Conservation (phyloP, 2,888 invertebrate species). For the Noctua janthe region DNA sequence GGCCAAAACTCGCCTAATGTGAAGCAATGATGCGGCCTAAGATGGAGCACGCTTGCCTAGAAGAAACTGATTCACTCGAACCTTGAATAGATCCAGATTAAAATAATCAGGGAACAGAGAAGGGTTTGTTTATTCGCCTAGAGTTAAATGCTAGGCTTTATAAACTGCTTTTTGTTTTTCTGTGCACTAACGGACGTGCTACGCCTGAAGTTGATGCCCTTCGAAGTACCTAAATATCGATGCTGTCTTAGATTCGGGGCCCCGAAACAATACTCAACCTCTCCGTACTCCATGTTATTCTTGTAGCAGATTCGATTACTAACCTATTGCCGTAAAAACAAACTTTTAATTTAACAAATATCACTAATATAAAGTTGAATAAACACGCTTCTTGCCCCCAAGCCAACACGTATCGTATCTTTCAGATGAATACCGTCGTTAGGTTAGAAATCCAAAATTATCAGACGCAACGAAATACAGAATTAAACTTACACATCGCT, state of each 20-base stretch:
- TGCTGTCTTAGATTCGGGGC: not conserved
- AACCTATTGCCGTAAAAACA: not conserved
- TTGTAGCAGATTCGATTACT: not conserved
- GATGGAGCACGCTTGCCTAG: not conserved
- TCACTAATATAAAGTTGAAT: conserved; percentile 5
- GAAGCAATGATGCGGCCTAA: not conserved
- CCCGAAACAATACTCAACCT: not conserved
- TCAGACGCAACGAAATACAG: conserved; percentile 53
- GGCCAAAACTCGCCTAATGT: not conserved
- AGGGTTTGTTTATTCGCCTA: not conserved
- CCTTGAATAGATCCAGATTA: not conserved
- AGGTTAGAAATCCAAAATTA: conserved; percentile 45
- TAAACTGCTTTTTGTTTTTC: not conserved
- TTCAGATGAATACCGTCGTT: conserved; percentile 23
- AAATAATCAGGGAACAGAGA: not conserved
- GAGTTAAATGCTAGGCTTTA: not conserved
- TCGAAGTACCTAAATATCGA: not conserved
- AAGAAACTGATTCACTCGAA: not conserved
- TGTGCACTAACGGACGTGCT: not conserved
- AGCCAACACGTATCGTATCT: not conserved
- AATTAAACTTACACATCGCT: conserved; percentile 65
- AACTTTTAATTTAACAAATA: not conserved
- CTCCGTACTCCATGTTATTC: not conserved
- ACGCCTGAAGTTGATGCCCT: not conserved
- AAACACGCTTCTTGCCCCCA: not conserved